These are phyloP conservation scores for Clavelina lepadiformis DNA, from an alignment of 23 tunicate genomes.

Conservation along the genomic window DNA sequence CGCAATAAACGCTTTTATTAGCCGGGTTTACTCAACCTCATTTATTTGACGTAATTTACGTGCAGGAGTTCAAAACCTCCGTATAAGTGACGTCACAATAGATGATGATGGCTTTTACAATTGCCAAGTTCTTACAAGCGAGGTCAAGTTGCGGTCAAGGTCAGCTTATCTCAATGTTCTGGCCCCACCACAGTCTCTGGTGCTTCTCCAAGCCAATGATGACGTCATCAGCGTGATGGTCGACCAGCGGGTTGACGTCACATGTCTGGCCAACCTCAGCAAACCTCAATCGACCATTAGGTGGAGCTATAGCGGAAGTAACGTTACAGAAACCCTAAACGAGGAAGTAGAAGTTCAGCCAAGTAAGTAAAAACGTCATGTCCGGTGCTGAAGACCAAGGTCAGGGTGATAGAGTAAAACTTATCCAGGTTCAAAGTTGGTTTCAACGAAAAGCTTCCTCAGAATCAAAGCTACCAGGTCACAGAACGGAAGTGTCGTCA, in stretches of 20 bases:
- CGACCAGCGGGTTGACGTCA: constrained; percentile 2
- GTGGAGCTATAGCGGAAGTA: constrained; percentile 29
- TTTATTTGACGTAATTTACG: background rate
- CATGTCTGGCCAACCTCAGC: constrained; percentile 20
- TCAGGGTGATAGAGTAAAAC: background rate
- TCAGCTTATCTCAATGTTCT: constrained; percentile 50
- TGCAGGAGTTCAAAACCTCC: constrained; percentile 49
- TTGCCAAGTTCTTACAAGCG: constrained; percentile 40
- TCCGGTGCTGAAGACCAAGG: constrained; percentile 2
- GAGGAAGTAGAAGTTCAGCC: background rate
- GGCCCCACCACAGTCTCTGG: constrained; percentile 6
- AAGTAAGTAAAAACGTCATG: background rate
- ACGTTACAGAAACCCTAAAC: constrained; percentile 1
- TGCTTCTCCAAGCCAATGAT: background rate
- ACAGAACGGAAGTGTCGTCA: constrained; percentile 35
- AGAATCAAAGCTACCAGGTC: constrained; percentile 3
- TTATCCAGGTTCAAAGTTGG: constrained; percentile 46
- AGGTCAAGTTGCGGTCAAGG: constrained; percentile 22
- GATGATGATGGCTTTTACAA: constrained; percentile 52
- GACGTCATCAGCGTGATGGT: constrained; percentile 23
- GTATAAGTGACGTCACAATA: constrained; percentile 33
- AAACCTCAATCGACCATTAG: constrained; percentile 36
- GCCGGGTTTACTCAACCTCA: background rate
- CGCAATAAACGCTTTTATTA: background rate
- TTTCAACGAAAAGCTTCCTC: constrained; percentile 35